Percentiles rank a stretch among this genome's conserved stretches.
These are phyloP conservation scores for Drosophila melanosoma DNA, from an alignment of 2,888 invertebrate species.

Conservation along the genomic window DNA sequence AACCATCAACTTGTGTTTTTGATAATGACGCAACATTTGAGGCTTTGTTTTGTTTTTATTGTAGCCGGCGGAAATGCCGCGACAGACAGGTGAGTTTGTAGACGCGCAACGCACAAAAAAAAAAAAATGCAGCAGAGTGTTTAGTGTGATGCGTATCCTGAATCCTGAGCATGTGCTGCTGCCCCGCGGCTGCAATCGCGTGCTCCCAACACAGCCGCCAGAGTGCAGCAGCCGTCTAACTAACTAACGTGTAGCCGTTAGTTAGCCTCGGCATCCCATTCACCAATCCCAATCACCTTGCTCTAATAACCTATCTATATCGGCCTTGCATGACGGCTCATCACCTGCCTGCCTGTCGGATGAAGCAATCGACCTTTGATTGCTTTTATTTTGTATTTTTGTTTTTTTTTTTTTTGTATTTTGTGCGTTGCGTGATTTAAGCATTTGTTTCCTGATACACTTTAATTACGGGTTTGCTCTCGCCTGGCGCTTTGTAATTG, in stretches of 20 bases:
- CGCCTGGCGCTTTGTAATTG: conserved; percentile 52
- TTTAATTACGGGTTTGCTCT: conserved; percentile 63
- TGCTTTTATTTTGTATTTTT: too few relatives aligned
- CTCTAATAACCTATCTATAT: conserved; percentile 73
- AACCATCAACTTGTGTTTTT: conserved; percentile 32
- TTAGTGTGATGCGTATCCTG: conserved; percentile 51
- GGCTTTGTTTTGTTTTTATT: conserved; percentile 47
- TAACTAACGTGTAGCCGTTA: conserved; percentile 37
- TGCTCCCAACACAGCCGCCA: conserved; percentile 38
- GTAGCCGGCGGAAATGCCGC: conserved; percentile 73
- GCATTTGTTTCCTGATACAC: conserved; percentile 82
- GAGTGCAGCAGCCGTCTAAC: conserved; percentile 20
- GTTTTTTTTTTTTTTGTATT: conserved; percentile 23
- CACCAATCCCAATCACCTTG: conserved; percentile 22
- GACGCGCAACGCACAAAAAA: conserved; percentile 22
- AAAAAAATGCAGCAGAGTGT: not conserved
- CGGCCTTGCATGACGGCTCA: conserved; percentile 69
- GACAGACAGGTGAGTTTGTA: conserved; percentile 73
- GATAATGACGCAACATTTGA: conserved; percentile 80
- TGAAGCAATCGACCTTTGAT: conserved; percentile 79
- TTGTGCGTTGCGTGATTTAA: conserved; percentile 77
- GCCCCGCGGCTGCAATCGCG: conserved; percentile 54
- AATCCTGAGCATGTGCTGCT: conserved; percentile 67
- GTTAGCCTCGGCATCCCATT: conserved; percentile 24
- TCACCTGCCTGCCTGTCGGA: conserved; percentile 78